Percentiles rank a stretch among this genome's conserved stretches.
Conservation (phyloP, 2,797 vertebrate species). For the Tenualosa thibaudeaui region DNA sequence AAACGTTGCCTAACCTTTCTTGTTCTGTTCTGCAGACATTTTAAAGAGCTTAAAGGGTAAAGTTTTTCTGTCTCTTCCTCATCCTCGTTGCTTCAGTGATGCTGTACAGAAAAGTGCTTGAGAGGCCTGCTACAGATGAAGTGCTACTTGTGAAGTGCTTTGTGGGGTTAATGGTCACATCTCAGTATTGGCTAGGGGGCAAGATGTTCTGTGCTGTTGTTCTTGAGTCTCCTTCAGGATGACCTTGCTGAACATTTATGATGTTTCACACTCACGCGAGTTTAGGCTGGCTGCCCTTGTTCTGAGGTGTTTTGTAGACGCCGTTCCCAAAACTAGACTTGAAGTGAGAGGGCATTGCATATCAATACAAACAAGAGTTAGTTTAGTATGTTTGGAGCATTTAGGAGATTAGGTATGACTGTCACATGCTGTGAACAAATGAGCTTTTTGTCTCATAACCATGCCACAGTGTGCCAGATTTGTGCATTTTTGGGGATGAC, state of each 20-base stretch:
- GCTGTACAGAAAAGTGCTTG: neutral
- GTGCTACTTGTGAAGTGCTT: neutral
- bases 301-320: neutral
- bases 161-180: neutral
- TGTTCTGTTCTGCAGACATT: neutral
- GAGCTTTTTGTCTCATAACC: conserved; percentile 32
- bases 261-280: neutral
- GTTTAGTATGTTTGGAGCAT: neutral
- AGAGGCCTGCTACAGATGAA: neutral
- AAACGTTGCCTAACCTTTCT: neutral
- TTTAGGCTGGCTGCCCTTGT: neutral
- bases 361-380: neutral
- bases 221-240: neutral
- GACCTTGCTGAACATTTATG: neutral
- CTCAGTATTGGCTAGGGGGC: neutral
- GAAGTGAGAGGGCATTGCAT: neutral
- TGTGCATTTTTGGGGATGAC: neutral
- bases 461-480: conserved; percentile 35
- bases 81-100: neutral
- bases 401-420: conserved; percentile 15
- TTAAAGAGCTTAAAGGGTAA: neutral
- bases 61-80: neutral
- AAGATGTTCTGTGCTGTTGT: neutral
- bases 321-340: neutral
- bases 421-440: conserved; percentile 16